phyloP scores from a whole-genome alignment of 2,797 vertebrate genomes.

The Ptychobarbus kaznakovi region DNA sequence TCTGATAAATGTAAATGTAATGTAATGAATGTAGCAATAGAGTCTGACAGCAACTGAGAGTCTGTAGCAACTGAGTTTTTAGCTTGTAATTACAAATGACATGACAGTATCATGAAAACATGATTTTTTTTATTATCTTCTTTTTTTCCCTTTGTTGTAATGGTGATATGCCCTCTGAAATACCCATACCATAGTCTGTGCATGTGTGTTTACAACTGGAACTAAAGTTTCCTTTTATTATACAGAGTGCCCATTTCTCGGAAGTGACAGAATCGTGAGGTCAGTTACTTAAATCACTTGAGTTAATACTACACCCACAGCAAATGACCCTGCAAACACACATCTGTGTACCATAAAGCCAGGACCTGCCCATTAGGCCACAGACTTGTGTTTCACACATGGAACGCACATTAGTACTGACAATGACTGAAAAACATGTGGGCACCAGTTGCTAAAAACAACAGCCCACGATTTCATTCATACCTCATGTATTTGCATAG shows the following conservation, averaged over 20 bases:
- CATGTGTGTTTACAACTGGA: conserved; percentile 27
- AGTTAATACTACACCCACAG: conserved; percentile 74
- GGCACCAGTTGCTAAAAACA: conserved; percentile 52
- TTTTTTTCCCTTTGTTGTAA: not conserved
- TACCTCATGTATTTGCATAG: conserved; percentile 32
- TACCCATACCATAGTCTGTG: not conserved
- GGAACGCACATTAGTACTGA: conserved; percentile 54
- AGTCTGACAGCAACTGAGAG: not conserved
- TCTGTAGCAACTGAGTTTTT: not conserved
- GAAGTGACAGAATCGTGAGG: conserved; percentile 62
- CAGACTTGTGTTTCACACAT: conserved; percentile 65
- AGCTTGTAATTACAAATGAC: not conserved
- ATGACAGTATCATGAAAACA: not conserved
- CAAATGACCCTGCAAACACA: conserved; percentile 75
- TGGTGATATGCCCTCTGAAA: not conserved
- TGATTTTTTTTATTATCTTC: not conserved
- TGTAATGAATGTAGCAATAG: not conserved
- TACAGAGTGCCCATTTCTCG: conserved; percentile 67
- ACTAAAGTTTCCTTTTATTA: conserved; percentile 68
- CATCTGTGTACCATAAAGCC: conserved; percentile 74
- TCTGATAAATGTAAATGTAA: not conserved
- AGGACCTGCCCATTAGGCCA: conserved; percentile 58
- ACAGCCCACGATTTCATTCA: conserved; percentile 23
- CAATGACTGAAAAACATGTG: conserved; percentile 55
- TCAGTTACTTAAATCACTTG: conserved; percentile 68